Conservation (phyloP, 2,888 invertebrate species). For the Chymomyza procnemis region DNA sequence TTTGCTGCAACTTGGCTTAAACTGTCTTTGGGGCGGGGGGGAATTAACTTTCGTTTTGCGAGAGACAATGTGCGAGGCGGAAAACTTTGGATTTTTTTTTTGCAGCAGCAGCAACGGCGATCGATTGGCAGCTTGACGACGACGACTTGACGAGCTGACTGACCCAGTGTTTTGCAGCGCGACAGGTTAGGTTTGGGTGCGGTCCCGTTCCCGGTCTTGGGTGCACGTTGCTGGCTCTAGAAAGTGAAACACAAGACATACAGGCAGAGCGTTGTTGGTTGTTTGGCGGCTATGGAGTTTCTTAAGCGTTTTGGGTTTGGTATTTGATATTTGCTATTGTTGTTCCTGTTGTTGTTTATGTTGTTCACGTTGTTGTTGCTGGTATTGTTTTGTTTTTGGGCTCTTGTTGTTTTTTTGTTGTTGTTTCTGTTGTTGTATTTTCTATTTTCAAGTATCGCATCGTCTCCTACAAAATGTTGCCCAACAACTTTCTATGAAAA, state of each 20-base stretch:
- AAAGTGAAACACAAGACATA: conserved; percentile 31
- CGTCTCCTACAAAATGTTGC: conserved; percentile 54
- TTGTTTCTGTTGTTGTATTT: conserved; percentile 37
- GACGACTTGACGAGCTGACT: conserved; percentile 9
- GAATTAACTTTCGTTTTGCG: conserved; percentile 3
- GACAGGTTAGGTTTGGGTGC: conserved; percentile 23
- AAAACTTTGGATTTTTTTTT: neutral
- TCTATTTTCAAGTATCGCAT: conserved; percentile 61
- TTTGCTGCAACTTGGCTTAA: neutral
- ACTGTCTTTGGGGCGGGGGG: too few relatives aligned
- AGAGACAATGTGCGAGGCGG: neutral
- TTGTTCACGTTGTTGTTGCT: conserved; percentile 11
- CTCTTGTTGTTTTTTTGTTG: conserved; percentile 21
- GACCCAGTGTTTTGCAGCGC: conserved; percentile 26
- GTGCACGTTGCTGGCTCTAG: conserved; percentile 25
- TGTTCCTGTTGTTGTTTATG: conserved; percentile 13
- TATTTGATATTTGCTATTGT: conserved; percentile 11
- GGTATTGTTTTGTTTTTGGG: conserved; percentile 11
- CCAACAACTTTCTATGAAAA: conserved; percentile 74
- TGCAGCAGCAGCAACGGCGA: neutral
- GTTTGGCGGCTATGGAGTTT: neutral
- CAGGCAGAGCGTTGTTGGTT: neutral
- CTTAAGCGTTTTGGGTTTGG: neutral
- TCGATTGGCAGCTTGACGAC: conserved; percentile 37
- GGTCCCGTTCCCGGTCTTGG: conserved; percentile 10